Evolutionary conservation across 30 jellyfish, hydroid and myxozoan genomes (phyloP).

Genomic region (Catostylus mosaicus): DNA sequence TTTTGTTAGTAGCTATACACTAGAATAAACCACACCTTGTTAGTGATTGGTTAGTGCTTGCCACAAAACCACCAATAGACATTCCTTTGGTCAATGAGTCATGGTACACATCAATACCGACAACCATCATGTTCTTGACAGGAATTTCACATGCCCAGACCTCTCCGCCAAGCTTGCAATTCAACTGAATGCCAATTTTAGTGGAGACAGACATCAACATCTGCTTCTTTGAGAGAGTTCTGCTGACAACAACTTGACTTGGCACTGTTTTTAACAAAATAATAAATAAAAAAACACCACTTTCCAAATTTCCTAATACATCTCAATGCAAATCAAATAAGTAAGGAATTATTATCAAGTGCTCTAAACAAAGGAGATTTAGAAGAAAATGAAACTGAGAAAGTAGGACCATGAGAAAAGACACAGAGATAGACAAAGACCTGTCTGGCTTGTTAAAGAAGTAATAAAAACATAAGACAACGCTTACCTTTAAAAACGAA

Average conservation of each 20-base stretch:
- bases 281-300: too few relatives aligned
- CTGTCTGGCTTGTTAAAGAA: too few relatives aligned
- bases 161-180: slow-evolving; percentile 98
- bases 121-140: slow-evolving; percentile 89
- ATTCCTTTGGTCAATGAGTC: slow-evolving; percentile 93
- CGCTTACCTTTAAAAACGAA: too few relatives aligned
- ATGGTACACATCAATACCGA: slow-evolving; percentile 98
- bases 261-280: slow-evolving; percentile 54
- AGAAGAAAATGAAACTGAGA: too few relatives aligned
- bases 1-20: neutral
- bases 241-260: slow-evolving; percentile 91
- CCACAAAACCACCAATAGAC: slow-evolving; percentile 97
- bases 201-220: slow-evolving; percentile 96
- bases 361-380: too few relatives aligned
- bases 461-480: too few relatives aligned
- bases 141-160: slow-evolving; percentile 98
- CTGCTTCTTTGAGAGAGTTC: slow-evolving; percentile 91
- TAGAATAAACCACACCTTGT: slow-evolving; percentile 50
- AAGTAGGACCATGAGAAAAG: too few relatives aligned
- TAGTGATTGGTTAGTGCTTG: slow-evolving; percentile 70
- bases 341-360: too few relatives aligned
- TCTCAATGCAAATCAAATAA: too few relatives aligned
- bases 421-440: too few relatives aligned
- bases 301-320: too few relatives aligned
- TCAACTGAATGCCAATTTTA: slow-evolving; percentile 96